Percentiles rank a stretch among this genome's conserved stretches.
These are phyloP conservation scores for Myotis vivesi DNA, from an alignment of 2,797 vertebrate species.

Conservation along the genomic window DNA sequence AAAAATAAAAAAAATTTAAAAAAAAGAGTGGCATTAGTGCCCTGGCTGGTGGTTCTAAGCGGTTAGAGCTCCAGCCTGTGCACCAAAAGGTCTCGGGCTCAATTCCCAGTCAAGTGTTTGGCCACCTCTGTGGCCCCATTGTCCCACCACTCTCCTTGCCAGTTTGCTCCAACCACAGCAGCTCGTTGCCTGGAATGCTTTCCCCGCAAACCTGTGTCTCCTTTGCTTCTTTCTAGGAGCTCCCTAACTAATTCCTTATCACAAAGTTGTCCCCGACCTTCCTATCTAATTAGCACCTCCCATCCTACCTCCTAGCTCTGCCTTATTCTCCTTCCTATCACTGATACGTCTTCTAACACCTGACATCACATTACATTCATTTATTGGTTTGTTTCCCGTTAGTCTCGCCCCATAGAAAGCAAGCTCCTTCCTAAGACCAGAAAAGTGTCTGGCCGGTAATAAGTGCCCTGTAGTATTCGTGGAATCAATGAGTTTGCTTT, in stretches of 20 bases:
- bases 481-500: neutral
- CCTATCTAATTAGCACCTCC: neutral
- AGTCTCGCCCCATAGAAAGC: neutral
- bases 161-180: accelerated
- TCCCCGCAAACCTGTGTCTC: neutral
- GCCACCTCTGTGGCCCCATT: accelerated
- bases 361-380: accelerated
- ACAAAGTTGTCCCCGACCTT: neutral
- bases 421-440: neutral
- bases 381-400: neutral
- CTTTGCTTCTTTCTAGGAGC: neutral
- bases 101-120: neutral
- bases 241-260: neutral
- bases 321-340: neutral
- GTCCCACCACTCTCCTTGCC: neutral
- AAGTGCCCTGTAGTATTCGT: neutral
- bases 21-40: neutral
- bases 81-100: too few relatives aligned
- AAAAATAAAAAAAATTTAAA: too few relatives aligned
- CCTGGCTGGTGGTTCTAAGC: too few relatives aligned
- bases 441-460: neutral
- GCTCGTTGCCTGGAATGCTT: neutral
- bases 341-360: accelerated
- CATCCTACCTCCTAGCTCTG: neutral
- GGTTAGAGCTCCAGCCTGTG: too few relatives aligned